A percentile compares a stretch with the other conserved stretches of the same genome.
Conservation (phyloP, 2,888 invertebrate genomes). For the Lamellibrachia columna region DNA sequence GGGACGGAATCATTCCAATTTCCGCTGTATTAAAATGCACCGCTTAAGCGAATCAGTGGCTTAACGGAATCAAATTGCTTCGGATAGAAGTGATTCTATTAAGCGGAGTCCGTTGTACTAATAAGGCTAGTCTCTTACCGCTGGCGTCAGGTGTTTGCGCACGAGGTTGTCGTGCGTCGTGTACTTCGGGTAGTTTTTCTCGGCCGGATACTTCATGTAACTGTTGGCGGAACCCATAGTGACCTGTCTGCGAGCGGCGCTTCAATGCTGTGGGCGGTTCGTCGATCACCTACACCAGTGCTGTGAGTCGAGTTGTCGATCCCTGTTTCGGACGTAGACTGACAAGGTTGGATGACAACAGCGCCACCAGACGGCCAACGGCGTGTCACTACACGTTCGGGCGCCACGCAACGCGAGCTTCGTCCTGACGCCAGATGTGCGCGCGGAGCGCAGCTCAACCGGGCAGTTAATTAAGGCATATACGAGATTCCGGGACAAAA, state of each 20-base stretch:
- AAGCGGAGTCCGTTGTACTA: too few relatives aligned
- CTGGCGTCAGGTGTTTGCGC: constrained; percentile 33
- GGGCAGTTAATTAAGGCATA: background rate
- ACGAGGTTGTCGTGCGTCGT: constrained; percentile 28
- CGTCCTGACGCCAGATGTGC: background rate
- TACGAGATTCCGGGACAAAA: background rate
- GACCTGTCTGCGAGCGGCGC: background rate
- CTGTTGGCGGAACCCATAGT: constrained; percentile 21
- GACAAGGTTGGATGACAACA: background rate
- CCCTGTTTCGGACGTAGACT: background rate
- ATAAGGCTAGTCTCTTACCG: constrained; percentile 31
- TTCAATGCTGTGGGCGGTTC: background rate
- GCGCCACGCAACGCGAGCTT: background rate
- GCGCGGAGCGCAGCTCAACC: background rate
- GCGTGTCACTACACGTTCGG: background rate
- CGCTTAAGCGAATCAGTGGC: too few relatives aligned
- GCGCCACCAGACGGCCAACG: background rate
- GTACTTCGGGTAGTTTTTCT: constrained; percentile 38
- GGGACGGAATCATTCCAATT: too few relatives aligned
- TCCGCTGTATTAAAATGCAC: too few relatives aligned
- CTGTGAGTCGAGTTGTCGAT: background rate
- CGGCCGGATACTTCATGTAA: constrained; percentile 20
- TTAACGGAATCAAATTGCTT: too few relatives aligned
- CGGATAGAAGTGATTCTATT: too few relatives aligned
- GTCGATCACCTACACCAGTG: background rate